Evolutionary conservation across 2,113 vertebrate genomes (phyloP), one percentile per base, ranked within the genome.

Genomic region (Halichoeres trimaculatus): DNA sequence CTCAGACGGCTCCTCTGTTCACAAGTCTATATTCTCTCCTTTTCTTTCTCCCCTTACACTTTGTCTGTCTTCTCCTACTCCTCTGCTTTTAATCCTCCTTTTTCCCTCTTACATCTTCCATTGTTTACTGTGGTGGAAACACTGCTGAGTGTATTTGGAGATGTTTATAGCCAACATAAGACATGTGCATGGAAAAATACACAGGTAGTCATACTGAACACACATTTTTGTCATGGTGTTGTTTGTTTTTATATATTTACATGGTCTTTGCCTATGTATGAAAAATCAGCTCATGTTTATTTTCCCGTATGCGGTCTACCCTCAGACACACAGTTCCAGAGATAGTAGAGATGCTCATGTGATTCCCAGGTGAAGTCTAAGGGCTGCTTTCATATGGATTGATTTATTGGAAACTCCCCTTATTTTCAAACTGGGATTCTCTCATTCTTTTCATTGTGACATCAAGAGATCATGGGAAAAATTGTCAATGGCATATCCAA

Each of bases 1-100:
- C 76, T 80, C 73, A 69, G 76, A 88, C 80, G 77, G 77, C 71
- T 81, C 60, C 61, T 35, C 74, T 80, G 74, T 83, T 82, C 72
- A 73, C 30, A 74, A 78, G 55, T 26, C 54, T 79, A 30, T 47
- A 48, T 74, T 75, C 58, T 86, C 24, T 73, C 10, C 6, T 30
- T 8, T 43, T 51, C 23, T 60, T n/a, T 78, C 43, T 56, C 55
- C 77, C 47, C 56, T 67, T 54, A 30, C 19, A 57, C 23, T 62
- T 10, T 35, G 57, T 80, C 65, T 69, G 35, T 36, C 53, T 77
- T n/a, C 47, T 60, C 63, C 11, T 57, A 58, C 76, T 62, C 70
- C 64, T 20, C 4, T 20, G 55, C 22, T 60, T 62, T 70, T 45
- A n/a, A 23, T 26, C 58, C 59, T 24, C 24, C 34, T 40, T 69